Percentiles rank a stretch among this genome's conserved stretches.
phyloP scores from a whole-genome alignment of 2,888 invertebrate species.

The Ophion ventricosus region DNA sequence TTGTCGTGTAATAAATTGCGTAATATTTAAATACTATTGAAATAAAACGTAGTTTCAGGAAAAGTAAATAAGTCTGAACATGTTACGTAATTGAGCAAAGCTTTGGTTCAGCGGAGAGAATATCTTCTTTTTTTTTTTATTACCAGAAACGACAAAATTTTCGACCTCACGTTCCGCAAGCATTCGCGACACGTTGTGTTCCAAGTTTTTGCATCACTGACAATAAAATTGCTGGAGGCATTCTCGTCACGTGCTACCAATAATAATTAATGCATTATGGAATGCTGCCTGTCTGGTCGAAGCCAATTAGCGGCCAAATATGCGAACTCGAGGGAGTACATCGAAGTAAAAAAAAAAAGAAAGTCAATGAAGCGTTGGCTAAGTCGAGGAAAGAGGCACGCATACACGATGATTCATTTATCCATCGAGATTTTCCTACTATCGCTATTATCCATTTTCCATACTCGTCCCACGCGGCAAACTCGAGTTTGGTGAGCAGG shows the following conservation, averaged over 20 bases:
- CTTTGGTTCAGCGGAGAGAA: neutral
- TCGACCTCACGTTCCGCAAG: too few species aligned
- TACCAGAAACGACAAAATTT: too few species aligned
- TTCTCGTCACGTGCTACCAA: neutral
- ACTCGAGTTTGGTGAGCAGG: constrained; percentile 2
- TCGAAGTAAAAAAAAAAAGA: neutral
- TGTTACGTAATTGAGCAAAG: neutral
- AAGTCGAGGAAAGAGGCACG: neutral
- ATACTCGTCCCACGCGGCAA: neutral
- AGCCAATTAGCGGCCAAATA: constrained; percentile 37
- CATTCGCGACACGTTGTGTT: too few species aligned
- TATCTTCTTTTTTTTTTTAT: too few species aligned
- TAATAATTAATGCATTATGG: neutral
- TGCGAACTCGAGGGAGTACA: neutral
- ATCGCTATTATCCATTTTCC: constrained; percentile 45
- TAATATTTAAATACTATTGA: neutral
- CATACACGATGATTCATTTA: constrained; percentile 4
- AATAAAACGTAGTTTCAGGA: neutral
- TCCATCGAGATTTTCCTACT: neutral
- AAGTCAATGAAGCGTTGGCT: neutral
- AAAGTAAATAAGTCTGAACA: too few species aligned
- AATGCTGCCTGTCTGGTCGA: neutral
- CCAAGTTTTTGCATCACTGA: too few species aligned
- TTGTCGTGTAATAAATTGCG: neutral
- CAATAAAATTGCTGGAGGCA: too few species aligned